phyloP scores from a whole-genome alignment of 2,113 vertebrate genomes.

The Oreocharis arfaki region DNA sequence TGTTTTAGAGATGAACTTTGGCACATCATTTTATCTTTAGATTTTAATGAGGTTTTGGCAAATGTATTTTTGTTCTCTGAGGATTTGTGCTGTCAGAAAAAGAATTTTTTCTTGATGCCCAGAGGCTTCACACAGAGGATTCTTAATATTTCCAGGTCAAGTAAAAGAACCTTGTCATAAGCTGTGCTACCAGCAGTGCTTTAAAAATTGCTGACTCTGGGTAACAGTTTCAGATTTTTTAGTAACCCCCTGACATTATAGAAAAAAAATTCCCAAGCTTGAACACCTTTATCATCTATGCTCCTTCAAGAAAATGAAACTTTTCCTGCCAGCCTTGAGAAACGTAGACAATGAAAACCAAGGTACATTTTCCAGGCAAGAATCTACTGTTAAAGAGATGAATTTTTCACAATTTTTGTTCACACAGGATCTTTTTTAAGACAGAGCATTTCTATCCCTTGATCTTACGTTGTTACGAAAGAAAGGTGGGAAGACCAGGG shows the following conservation, averaged over 20 bases:
- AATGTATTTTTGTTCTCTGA: not conserved
- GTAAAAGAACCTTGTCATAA: not conserved
- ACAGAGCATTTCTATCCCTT: not conserved
- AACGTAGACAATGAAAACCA: not conserved
- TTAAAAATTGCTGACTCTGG: not conserved
- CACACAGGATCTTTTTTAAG: not conserved
- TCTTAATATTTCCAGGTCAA: not conserved
- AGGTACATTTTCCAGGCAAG: not conserved
- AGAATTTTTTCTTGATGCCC: not conserved
- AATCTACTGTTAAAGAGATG: not conserved
- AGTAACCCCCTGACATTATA: not conserved
- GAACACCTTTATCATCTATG: not conserved
- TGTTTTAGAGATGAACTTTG: not conserved
- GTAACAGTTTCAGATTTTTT: not conserved
- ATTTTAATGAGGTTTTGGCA: not conserved
- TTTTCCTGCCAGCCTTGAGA: not conserved
- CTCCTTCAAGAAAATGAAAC: not conserved
- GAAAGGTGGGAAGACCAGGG: not conserved
- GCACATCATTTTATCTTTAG: not conserved
- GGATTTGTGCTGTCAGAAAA: not conserved
- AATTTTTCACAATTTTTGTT: not conserved
- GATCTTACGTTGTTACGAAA: not conserved
- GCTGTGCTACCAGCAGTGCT: not conserved
- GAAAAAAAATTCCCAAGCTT: not conserved
- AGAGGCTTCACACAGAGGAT: not conserved